These are phyloP conservation scores for Agrypnia vestita DNA, from an alignment of 1,140 invertebrate species.

Conservation along the genomic window DNA sequence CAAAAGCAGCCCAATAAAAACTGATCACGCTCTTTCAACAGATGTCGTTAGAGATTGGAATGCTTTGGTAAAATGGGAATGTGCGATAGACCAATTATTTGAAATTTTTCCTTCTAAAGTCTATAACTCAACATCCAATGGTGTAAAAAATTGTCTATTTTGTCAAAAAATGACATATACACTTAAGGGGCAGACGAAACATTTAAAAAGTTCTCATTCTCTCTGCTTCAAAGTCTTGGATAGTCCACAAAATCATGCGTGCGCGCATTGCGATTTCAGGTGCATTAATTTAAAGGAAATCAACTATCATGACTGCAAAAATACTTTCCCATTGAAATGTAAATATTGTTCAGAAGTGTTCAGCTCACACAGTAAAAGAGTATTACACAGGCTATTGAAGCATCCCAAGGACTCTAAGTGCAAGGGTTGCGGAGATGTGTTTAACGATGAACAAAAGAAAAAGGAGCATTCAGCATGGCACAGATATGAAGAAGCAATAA, in stretches of 20 bases:
- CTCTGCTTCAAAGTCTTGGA: background rate
- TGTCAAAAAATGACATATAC: background rate
- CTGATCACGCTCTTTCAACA: no score
- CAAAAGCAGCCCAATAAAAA: no score
- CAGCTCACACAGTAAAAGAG: no score
- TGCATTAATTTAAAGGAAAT: background rate
- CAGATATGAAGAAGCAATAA: background rate
- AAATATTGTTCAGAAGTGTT: background rate
- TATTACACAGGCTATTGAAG: no score
- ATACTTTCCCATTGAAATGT: background rate
- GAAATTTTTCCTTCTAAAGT: no score
- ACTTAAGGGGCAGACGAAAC: background rate
- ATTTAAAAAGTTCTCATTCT: background rate
- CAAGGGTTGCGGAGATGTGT: background rate
- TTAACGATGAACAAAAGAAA: background rate
- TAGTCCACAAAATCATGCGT: background rate
- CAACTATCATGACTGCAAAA: background rate
- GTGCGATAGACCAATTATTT: no score
- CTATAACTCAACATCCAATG: background rate
- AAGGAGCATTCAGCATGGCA: background rate
- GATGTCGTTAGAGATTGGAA: no score
- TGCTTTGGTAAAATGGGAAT: no score
- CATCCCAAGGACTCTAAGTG: background rate
- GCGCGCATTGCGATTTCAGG: background rate
- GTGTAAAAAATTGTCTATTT: background rate